Evolutionary conservation across 2,113 vertebrate species (phyloP).

Genomic region (Hypanus sabinus): DNA sequence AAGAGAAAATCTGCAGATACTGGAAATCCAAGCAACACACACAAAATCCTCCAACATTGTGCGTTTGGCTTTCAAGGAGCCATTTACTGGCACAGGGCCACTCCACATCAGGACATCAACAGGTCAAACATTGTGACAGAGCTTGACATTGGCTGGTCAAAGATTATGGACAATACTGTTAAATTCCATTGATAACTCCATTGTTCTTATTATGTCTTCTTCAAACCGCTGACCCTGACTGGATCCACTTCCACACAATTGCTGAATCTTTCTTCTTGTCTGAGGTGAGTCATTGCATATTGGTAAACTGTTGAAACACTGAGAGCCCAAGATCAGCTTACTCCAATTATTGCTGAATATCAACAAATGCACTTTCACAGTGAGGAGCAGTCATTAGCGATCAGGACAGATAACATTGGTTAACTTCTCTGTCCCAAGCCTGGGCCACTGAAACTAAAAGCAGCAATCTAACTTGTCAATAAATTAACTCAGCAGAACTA

Average conservation of each 20-base stretch:
- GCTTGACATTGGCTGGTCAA: background rate
- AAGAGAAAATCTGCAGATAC: no score
- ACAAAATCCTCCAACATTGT: no score
- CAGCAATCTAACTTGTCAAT: background rate
- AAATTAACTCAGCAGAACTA: conserved; percentile 3
- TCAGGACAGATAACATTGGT: background rate
- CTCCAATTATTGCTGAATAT: background rate
- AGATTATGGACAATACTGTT: background rate
- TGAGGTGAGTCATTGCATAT: background rate
- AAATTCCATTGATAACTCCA: background rate
- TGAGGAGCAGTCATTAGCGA: background rate
- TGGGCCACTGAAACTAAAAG: background rate
- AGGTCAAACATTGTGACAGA: background rate
- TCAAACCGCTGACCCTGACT: background rate
- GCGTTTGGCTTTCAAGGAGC: no score
- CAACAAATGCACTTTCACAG: background rate
- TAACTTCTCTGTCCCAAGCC: background rate
- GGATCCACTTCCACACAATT: background rate
- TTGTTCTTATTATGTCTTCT: background rate
- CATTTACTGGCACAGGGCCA: no score
- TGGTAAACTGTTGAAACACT: background rate
- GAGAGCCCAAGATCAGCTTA: background rate
- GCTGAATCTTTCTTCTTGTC: background rate
- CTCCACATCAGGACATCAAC: background rate
- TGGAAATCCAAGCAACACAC: no score